Evolutionary conservation across 1,140 invertebrate genomes (phyloP).

Genomic region (Oryzaephilus surinamensis): DNA sequence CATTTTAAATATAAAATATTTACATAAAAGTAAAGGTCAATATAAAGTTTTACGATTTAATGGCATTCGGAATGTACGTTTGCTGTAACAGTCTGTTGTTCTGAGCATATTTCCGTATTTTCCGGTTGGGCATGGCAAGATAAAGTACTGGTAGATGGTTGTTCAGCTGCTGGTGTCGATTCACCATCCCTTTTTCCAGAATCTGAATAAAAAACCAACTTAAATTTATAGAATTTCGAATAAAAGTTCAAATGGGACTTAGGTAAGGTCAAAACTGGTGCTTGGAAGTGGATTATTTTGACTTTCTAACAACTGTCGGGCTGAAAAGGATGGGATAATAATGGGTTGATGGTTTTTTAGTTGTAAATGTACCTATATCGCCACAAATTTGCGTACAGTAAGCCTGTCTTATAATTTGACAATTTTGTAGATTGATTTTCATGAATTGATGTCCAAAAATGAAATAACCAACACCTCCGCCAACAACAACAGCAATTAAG

Average conservation of each 20-base stretch:
- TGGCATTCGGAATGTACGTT: slow-evolving; percentile 10
- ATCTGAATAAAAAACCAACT: slow-evolving; percentile 5
- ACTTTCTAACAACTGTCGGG: neutral
- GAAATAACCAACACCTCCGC: slow-evolving; percentile 64
- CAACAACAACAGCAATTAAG: slow-evolving; percentile 59
- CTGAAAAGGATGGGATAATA: neutral
- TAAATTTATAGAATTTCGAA: slow-evolving; percentile 1
- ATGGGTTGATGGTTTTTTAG: neutral
- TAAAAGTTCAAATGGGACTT: neutral
- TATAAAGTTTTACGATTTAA: no score
- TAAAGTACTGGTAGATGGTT: slow-evolving; percentile 6
- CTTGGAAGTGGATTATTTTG: neutral
- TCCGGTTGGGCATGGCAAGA: no score
- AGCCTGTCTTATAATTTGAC: slow-evolving; percentile 30
- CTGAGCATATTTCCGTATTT: no score
- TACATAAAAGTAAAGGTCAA: no score
- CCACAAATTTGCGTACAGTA: slow-evolving; percentile 31
- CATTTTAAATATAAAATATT: no score
- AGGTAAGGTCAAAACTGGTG: neutral
- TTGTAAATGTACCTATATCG: slow-evolving; percentile 27
- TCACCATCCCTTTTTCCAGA: slow-evolving; percentile 9
- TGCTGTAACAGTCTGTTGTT: slow-evolving; percentile 1
- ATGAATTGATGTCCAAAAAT: slow-evolving; percentile 36
- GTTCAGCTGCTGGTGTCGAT: slow-evolving; percentile 10
- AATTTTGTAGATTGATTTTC: slow-evolving; percentile 37